A percentile compares a stretch with the other conserved stretches of the same genome.
Evolutionary conservation across 1,140 invertebrate genomes (phyloP).

Genomic region (Drosophila punjabiensis): DNA sequence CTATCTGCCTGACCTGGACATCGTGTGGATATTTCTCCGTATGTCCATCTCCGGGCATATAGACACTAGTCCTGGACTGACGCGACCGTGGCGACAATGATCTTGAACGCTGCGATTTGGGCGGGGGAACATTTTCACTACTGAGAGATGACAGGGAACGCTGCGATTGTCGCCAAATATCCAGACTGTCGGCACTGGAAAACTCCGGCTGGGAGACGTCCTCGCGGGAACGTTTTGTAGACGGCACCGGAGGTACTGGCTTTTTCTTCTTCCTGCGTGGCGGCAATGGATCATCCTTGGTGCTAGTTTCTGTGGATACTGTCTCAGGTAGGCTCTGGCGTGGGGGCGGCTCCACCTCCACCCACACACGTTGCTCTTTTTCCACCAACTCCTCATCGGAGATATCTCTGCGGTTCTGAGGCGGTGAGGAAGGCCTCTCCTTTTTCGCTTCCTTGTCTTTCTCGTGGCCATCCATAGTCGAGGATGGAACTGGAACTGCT

Average conservation of each 20-base stretch:
- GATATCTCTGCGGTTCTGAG: background rate
- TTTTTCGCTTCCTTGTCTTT: constrained; percentile 4
- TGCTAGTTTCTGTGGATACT: background rate
- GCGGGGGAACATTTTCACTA: background rate
- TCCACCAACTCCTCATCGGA: background rate
- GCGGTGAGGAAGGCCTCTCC: background rate
- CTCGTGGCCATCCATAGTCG: constrained; percentile 45
- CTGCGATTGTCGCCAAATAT: background rate
- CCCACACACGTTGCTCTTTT: background rate
- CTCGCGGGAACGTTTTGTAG: background rate
- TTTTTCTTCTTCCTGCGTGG: background rate
- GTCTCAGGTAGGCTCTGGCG: background rate
- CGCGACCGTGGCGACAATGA: background rate
- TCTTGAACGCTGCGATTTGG: background rate
- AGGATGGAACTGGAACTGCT: constrained; percentile 32
- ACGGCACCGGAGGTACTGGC: background rate
- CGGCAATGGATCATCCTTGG: constrained; percentile 11
- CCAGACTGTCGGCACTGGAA: constrained; percentile 10
- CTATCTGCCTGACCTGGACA: background rate
- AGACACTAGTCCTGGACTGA: background rate
- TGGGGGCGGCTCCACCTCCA: background rate
- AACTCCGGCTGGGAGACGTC: constrained; percentile 10
- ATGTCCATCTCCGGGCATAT: too few species aligned
- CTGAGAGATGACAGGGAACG: background rate
- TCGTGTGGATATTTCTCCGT: background rate